Percentiles rank a stretch among this genome's conserved stretches.
Evolutionary conservation across 2,888 invertebrate species (phyloP).

Genomic region (Lithophane semibrunnea): DNA sequence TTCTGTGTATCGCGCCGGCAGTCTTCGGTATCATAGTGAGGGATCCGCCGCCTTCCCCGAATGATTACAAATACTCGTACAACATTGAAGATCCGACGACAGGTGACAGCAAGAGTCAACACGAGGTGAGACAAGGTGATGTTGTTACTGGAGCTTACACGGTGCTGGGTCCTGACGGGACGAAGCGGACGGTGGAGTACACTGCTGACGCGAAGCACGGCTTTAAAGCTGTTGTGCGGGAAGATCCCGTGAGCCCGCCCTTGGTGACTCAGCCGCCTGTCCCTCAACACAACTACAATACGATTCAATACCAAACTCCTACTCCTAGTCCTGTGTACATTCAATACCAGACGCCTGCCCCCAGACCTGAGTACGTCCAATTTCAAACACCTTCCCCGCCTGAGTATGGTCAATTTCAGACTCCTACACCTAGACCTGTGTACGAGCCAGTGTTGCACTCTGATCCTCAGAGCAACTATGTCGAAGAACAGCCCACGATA

Average conservation of each 20-base stretch:
- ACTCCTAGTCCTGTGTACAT: conserved; percentile 44
- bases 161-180: conserved; percentile 86
- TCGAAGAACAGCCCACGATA: conserved; percentile 54
- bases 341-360: conserved; percentile 44
- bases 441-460: conserved; percentile 56
- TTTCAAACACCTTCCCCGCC: conserved; percentile 33
- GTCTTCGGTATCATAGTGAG: conserved; percentile 81
- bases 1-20: conserved; percentile 71
- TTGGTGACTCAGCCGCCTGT: conserved; percentile 26
- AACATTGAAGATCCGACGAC: conserved; percentile 89
- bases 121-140: conserved; percentile 83
- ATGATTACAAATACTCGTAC: conserved; percentile 87
- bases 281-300: conserved; percentile 28
- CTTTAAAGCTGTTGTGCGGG: conserved; percentile 88
- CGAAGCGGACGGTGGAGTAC: conserved; percentile 85
- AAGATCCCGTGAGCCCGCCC: conserved; percentile 77
- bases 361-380: conserved; percentile 52
- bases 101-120: conserved; percentile 86
- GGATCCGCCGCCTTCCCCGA: conserved; percentile 80
- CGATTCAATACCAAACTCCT: conserved; percentile 47
- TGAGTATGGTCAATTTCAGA: conserved; percentile 45
- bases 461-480: conserved; percentile 53
- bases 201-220: conserved; percentile 88
- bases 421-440: conserved; percentile 47
- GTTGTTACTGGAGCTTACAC: conserved; percentile 85